Percentiles rank a stretch among this genome's conserved stretches.
phyloP scores from a whole-genome alignment of 1,140 invertebrate genomes.

The Anthonomus grandis region DNA sequence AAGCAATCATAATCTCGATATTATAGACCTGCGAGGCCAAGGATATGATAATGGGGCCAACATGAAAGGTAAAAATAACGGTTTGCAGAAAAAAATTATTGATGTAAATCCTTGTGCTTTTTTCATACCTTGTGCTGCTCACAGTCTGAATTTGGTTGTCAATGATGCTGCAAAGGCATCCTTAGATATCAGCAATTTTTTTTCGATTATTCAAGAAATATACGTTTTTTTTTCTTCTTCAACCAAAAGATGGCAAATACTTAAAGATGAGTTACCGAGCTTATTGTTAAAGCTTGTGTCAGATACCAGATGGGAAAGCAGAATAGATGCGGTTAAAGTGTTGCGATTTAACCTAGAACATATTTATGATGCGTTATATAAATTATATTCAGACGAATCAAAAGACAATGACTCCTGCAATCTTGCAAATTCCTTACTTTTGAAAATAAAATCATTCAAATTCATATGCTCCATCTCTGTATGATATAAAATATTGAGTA shows the following conservation, averaged over 20 bases:
- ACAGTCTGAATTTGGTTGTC: conserved; percentile 26
- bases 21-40: conserved; percentile 40
- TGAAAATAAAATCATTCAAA: no score
- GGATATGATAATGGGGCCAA: conserved; percentile 45
- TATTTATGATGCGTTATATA: no score
- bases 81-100: conserved; percentile 29
- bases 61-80: conserved; percentile 37
- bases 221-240: conserved; percentile 41
- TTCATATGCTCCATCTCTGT: no score
- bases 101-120: conserved; percentile 33
- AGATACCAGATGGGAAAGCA: conserved; percentile 40
- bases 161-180: conserved; percentile 32
- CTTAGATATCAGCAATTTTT: conserved; percentile 28
- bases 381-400: no score
- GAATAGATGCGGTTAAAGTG: conserved; percentile 37
- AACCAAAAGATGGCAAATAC: conserved; percentile 37
- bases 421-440: no score
- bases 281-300: conserved; percentile 39
- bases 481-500: no score
- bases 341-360: no score
- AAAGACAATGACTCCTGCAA: no score
- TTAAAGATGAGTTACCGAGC: conserved; percentile 32
- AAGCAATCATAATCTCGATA: conserved; percentile 22
- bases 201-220: conserved; percentile 36
- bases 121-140: conserved; percentile 27